Conservation (phyloP, 1,140 invertebrate genomes). For the Drosophila azteca region DNA sequence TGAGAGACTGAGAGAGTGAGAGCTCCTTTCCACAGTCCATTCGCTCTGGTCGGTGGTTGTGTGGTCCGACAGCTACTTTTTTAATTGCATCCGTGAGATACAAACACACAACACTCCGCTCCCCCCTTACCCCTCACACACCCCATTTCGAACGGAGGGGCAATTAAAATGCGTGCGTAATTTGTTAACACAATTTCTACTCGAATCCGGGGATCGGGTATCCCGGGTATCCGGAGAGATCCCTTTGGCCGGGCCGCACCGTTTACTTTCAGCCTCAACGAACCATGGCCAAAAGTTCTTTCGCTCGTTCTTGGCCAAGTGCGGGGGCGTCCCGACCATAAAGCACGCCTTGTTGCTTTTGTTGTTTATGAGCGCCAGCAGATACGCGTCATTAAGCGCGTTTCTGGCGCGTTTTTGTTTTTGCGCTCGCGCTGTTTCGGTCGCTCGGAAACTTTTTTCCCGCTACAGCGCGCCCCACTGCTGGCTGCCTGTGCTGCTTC, state of each 20-base stretch:
- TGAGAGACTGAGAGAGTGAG: no score
- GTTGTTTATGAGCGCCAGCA: conserved; percentile 73
- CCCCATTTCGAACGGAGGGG: conserved; percentile 45
- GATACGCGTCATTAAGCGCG: conserved; percentile 71
- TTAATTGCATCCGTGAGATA: conserved; percentile 42
- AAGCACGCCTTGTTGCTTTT: conserved; percentile 76
- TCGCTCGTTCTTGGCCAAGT: conserved; percentile 5
- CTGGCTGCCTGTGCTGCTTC: no score
- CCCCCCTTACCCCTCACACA: conserved; percentile 10
- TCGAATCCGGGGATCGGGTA: no score
- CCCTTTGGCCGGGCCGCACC: conserved; percentile 17
- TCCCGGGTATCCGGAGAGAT: conserved; percentile 1
- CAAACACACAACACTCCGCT: conserved; percentile 27
- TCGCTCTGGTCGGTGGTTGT: conserved; percentile 8
- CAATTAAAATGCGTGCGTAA: conserved; percentile 75
- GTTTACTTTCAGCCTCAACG: conserved; percentile 70
- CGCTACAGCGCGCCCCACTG: neutral
- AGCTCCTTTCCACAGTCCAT: conserved; percentile 34
- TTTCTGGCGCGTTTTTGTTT: conserved; percentile 56
- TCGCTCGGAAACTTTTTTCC: conserved; percentile 25
- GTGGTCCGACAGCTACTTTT: conserved; percentile 33
- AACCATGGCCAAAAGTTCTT: conserved; percentile 64
- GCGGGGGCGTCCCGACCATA: conserved; percentile 43
- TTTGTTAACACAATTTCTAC: conserved; percentile 59
- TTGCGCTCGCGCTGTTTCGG: conserved; percentile 18